These are phyloP conservation scores for Typhlichthys eigenmanni DNA, from an alignment of 2,797 vertebrate species.

Conservation along the genomic window DNA sequence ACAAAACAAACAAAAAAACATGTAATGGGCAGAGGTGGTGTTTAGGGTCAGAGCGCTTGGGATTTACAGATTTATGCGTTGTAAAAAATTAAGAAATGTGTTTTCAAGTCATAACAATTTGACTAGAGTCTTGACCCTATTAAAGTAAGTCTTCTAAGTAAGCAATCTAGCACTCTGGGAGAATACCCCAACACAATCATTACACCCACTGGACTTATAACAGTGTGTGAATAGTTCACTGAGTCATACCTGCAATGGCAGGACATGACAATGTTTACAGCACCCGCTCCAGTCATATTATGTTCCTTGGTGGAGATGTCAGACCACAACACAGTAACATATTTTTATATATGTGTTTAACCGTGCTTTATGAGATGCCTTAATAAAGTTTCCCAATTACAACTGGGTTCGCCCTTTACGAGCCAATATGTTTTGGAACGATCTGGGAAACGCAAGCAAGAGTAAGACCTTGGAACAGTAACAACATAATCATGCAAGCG, in stretches of 20 bases:
- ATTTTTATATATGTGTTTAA: conserved; percentile 1
- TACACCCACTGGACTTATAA: conserved; percentile 2
- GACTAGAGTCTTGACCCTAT: not conserved
- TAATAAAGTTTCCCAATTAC: conserved; percentile 65
- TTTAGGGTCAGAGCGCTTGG: no score
- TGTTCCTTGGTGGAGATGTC: conserved; percentile 39
- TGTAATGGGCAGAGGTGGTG: no score
- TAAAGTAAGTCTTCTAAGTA: no score
- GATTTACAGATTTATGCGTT: not conserved
- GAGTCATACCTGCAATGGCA: conserved; percentile 2
- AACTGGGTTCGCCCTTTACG: conserved; percentile 36
- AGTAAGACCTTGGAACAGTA: conserved; percentile 45
- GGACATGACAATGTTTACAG: conserved; percentile 11
- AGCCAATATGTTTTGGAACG: conserved; percentile 48
- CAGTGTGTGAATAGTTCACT: not conserved
- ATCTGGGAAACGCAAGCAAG: conserved; percentile 56
- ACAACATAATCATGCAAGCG: conserved; percentile 50
- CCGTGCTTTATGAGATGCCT: conserved; percentile 54
- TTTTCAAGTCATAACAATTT: not conserved
- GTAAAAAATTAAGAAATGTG: not conserved
- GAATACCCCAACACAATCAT: no score
- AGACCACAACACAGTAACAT: conserved; percentile 56
- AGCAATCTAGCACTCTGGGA: no score
- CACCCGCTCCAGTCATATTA: conserved; percentile 20
- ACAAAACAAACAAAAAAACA: no score